Evolutionary conservation across 2,113 vertebrate genomes (phyloP), one percentile per base, ranked within the genome.

Genomic region (Sporophila hypoxantha): DNA sequence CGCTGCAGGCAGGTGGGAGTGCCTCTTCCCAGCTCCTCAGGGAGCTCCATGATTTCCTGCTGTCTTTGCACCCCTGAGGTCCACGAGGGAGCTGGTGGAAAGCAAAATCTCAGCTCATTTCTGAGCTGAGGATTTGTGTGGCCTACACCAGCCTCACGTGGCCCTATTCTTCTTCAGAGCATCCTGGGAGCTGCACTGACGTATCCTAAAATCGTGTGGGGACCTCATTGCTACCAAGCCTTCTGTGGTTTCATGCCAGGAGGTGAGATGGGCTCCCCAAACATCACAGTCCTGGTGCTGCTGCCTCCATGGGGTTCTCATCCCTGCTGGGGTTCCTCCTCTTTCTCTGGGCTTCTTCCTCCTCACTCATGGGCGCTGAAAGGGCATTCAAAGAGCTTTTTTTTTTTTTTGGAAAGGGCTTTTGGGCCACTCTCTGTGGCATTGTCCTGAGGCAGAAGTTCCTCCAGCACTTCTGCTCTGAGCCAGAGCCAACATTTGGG

Each of bases 11-110:
- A 1, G 60, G 29, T 80, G 79, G 69, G 62, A 89, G 53, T 0
- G 3, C 46, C 79, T 69, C 59, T 85, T 22, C 25, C 0, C 3
- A 6, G 49, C 16, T 27, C 29, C 20, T 59, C 53, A 30, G 71
- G 0, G 9, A 76, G 26, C 20, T 7, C 14, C 2, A 0, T 0
- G 47, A 4, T 37, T 53, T 20, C 15, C 14, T n/a, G 32, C 10
- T 56, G 59, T 22, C 23, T 61, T 21, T 68, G 3, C 10, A 15
- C 10, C 76, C 23, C 29, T 59, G 53, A 64, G 29, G 5, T 73
- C 12, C 32, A 10, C 18, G 41, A 17, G 15, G 41, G 41, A 41
- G 32, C 10, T 64, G 70, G 17, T 75, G 49, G 49, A 47, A 71
- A 47, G 37, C 6, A 39, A 86, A 93, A 27, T 12, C 23, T 27